phyloP scores from a whole-genome alignment of 2,888 invertebrate genomes.

The Drosophila buzzatii region DNA sequence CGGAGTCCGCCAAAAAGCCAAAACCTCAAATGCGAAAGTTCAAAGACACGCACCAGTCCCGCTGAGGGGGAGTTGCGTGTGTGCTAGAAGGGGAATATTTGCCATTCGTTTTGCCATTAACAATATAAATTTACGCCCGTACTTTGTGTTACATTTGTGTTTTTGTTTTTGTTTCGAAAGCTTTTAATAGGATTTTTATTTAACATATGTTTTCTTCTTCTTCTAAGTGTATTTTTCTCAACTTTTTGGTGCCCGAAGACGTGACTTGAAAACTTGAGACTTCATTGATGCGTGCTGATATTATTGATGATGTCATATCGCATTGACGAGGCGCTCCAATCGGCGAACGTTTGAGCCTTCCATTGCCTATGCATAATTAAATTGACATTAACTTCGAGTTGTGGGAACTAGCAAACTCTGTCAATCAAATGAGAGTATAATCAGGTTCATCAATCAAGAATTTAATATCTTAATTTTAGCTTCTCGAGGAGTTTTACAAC shows the following conservation, averaged over 20 bases:
- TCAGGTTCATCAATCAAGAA: slow-evolving; percentile 6
- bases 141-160: slow-evolving; percentile 12
- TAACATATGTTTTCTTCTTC: slow-evolving; percentile 62
- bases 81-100: slow-evolving; percentile 1
- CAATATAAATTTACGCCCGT: slow-evolving; percentile 49
- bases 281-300: slow-evolving; percentile 46
- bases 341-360: background rate
- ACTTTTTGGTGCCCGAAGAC: slow-evolving; percentile 23
- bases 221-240: background rate
- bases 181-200: slow-evolving; percentile 76
- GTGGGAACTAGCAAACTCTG: slow-evolving; percentile 31
- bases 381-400: slow-evolving; percentile 40
- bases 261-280: slow-evolving; percentile 52
- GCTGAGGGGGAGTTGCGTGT: slow-evolving; percentile 9
- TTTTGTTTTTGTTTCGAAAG: slow-evolving; percentile 48
- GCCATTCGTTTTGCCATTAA: slow-evolving; percentile 61
- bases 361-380: slow-evolving; percentile 31
- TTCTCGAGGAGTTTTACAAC: slow-evolving; percentile 4
- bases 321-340: slow-evolving; percentile 6
- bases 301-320: slow-evolving; percentile 64
- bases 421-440: slow-evolving; percentile 3
- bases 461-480: background rate
- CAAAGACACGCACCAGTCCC: slow-evolving; percentile 54
- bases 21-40: slow-evolving; percentile 67
- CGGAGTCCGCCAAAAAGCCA: slow-evolving; percentile 15